A percentile compares a stretch with the other conserved stretches of the same genome.
Conservation (phyloP, 2,888 invertebrate genomes). For the Habroteleia sp. region DNA sequence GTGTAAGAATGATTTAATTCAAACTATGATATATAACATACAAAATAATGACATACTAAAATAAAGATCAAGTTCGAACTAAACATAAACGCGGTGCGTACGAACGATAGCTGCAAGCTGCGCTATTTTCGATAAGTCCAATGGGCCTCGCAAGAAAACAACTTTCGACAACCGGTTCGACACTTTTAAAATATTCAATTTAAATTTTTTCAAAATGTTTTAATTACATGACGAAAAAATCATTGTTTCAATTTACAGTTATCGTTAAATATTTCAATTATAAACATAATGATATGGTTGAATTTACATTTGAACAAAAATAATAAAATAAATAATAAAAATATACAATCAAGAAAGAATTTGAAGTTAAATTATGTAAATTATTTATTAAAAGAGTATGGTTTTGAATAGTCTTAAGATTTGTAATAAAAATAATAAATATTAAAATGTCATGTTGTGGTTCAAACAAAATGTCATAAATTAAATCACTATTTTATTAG, state of each 20-base stretch:
- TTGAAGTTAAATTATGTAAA: no score
- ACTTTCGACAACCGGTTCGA: constrained; percentile 47
- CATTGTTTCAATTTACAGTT: background rate
- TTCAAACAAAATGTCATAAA: no score
- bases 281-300: no score
- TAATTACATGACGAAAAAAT: background rate
- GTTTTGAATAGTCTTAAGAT: no score
- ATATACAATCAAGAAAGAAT: no score
- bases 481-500: background rate
- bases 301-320: no score
- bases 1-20: no score
- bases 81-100: constrained; percentile 61
- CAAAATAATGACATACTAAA: constrained; percentile 59
- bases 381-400: no score
- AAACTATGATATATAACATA: constrained; percentile 41
- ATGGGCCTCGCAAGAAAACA: constrained; percentile 58
- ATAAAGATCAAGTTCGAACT: constrained; percentile 65
- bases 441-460: no score
- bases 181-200: constrained; percentile 28
- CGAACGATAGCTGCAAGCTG: constrained; percentile 53
- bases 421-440: background rate
- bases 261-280: no score
- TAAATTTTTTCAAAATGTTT: constrained; percentile 8
- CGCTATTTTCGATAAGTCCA: constrained; percentile 63
- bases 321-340: no score